A percentile compares a stretch with the other conserved stretches of the same genome.
Conservation (phyloP, 2,888 invertebrate genomes). For the Nomada fabriciana region DNA sequence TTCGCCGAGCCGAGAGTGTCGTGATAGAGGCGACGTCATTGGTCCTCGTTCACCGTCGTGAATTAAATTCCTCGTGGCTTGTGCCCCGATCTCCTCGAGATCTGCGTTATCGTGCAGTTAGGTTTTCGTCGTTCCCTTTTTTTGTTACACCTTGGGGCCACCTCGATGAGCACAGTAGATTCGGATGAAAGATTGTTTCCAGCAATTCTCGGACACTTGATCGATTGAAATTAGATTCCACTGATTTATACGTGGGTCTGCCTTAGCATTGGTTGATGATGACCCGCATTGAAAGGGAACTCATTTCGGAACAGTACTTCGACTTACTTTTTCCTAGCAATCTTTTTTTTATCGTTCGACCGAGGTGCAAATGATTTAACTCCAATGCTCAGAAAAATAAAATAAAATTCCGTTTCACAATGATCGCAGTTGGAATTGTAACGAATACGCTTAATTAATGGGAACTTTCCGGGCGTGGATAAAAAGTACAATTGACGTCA, state of each 20-base stretch:
- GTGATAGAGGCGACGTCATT: not conserved
- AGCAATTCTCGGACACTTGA: not conserved
- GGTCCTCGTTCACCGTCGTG: not conserved
- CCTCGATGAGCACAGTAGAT: not conserved
- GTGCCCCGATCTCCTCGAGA: not conserved
- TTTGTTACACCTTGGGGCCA: no score
- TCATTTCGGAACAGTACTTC: no score
- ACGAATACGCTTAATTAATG: not conserved
- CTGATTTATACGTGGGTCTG: not conserved
- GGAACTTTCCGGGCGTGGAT: not conserved
- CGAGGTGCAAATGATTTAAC: not conserved
- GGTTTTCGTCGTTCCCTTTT: not conserved
- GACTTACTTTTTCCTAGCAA: not conserved
- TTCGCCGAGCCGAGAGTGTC: no score
- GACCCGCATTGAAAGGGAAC: not conserved
- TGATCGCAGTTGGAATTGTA: not conserved
- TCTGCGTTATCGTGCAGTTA: no score
- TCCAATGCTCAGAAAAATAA: not conserved
- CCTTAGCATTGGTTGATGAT: not conserved
- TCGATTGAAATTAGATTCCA: not conserved
- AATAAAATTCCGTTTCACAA: not conserved
- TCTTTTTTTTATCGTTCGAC: not conserved
- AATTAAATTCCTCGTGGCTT: not conserved
- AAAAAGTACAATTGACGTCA: constrained; percentile 1
- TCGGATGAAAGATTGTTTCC: not conserved